Base-by-base conservation (phyloP, 1,140 invertebrate genomes). In the Drosophila subpulchrella region DNA sequence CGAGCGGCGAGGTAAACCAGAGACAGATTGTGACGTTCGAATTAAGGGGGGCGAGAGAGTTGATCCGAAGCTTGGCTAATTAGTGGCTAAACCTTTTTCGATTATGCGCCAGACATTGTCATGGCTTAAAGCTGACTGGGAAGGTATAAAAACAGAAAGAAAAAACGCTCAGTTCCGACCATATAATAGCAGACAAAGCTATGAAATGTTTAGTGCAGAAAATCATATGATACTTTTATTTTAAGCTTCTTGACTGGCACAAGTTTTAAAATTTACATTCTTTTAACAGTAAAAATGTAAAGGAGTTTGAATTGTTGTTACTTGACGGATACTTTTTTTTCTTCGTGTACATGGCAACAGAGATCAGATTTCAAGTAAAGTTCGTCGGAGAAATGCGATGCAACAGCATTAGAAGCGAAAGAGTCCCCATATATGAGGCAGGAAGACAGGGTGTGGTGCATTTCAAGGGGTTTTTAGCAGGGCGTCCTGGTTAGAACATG, bases 51-150 rank as follows among this genome's bases (percentile, higher is more conserved):
- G 7, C 27, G 41, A n/a, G 12, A 7, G n/a, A 32, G 36, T 20
- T 34, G 4, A 46, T 24, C 27, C 34, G 36, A 36, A 65, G 71
- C 70, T 65, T 30, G 48, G 74, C 78, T 85, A 85, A 85, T 85
- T 84, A 84, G 78, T 81, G 78, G 55, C 41, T 81, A 72, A 81
- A 58, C 58, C 80, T 67, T 57, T 61, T 83, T 78, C 75, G 62
- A 59, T 80, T 75, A 80, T 70, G 58, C 55, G 54, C 39, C 60
- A 66, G 71, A 58, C 59, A 68, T 61, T 50, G 75, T 41, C 41
- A 47, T 48, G 68, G 74, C 55, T 86, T 70, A 61, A 81, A 73
- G 53, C 36, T 17, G 15, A 27, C 7, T 34, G 7, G 8, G 32
- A 12, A 39, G 38, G 4, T 13, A n/a, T 12, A 12, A 39, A 20